Conservation (phyloP, 2,113 vertebrate genomes). For the Edolisoma coerulescens region DNA sequence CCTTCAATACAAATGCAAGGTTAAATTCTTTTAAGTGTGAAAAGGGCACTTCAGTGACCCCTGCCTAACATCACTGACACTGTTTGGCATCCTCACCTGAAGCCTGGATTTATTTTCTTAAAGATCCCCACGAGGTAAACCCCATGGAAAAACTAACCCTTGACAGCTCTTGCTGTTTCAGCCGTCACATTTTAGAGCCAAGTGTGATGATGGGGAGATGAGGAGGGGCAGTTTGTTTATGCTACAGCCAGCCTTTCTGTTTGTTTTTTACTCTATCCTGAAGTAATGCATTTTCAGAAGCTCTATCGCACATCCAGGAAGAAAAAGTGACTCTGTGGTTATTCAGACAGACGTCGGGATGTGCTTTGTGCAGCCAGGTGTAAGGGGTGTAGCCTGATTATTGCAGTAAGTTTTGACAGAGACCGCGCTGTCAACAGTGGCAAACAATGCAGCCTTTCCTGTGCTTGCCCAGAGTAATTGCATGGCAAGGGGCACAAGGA, state of each 20-base stretch:
- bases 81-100: neutral
- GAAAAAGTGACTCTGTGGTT: neutral
- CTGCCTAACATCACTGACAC: neutral
- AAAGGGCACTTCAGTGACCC: neutral
- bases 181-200: neutral
- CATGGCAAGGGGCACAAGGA: neutral
- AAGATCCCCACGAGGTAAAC: neutral
- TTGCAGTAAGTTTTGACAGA: neutral
- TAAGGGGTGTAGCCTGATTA: neutral
- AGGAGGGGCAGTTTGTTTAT: neutral
- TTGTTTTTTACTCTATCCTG: neutral
- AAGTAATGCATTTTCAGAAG: neutral
- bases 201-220: neutral
- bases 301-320: neutral
- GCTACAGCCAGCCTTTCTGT: neutral
- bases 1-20: neutral
- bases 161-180: slow-evolving; percentile 4
- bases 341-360: rapidly evolving
- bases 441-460: neutral
- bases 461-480: neutral
- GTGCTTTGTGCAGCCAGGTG: neutral
- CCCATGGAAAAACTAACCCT: slow-evolving; percentile 20
- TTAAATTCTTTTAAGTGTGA: neutral
- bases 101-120: slow-evolving; percentile 8
- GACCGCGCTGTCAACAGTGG: neutral